phyloP scores from a whole-genome alignment of 2,113 vertebrate genomes.

The Phrynocephalus versicolor region DNA sequence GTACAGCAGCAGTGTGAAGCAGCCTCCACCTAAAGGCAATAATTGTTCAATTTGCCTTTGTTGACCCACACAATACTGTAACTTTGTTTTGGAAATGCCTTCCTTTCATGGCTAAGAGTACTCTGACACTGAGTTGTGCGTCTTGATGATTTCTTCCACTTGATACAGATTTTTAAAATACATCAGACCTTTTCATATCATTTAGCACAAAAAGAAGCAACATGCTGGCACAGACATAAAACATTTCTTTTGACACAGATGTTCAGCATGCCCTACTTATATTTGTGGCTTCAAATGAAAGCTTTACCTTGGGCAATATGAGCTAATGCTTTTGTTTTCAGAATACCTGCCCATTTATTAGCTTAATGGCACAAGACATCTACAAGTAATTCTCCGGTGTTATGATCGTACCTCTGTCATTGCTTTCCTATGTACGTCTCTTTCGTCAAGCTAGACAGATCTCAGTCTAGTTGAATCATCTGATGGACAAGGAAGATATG shows the following conservation, averaged over 20 bases:
- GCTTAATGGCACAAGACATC: background rate
- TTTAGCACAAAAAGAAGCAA: background rate
- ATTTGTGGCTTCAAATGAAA: background rate
- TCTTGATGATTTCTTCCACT: background rate
- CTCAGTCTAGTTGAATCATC: too few species aligned
- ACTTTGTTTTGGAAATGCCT: background rate
- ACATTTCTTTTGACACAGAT: background rate
- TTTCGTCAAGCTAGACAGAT: too few species aligned
- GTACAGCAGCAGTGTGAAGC: too few species aligned
- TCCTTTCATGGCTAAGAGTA: background rate
- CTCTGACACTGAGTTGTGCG: too few species aligned
- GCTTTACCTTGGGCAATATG: background rate
- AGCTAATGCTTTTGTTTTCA: background rate
- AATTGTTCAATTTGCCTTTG: too few species aligned
- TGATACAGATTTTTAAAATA: background rate
- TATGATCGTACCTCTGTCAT: background rate
- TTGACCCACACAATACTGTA: too few species aligned
- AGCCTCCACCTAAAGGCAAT: too few species aligned
- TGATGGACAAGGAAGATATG: too few species aligned
- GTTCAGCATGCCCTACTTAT: too few species aligned
- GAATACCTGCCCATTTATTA: background rate
- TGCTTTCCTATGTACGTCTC: too few species aligned
- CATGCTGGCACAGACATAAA: background rate
- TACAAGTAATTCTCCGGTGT: background rate
- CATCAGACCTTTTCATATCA: background rate